Conservation (phyloP, 92 coral and sea anemone species). For the Hydrozoanthus gracilis region DNA sequence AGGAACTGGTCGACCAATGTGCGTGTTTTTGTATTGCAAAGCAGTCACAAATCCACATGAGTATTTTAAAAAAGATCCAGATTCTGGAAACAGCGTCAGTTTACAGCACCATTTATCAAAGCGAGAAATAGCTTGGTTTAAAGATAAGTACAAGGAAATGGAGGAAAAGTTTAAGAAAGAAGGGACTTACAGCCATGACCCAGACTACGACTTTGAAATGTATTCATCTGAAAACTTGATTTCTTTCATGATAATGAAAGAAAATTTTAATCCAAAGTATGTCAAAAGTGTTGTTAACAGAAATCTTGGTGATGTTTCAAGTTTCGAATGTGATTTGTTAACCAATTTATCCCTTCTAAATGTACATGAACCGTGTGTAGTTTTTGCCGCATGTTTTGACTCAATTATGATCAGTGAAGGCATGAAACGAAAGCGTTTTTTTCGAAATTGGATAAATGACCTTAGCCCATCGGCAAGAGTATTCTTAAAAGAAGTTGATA, state of each 20-base stretch:
- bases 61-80: neutral
- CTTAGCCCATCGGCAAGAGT: constrained; percentile 50
- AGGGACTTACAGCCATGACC: neutral
- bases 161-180: neutral
- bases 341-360: constrained; percentile 25
- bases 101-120: constrained; percentile 43
- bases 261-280: constrained; percentile 54
- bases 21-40: constrained; percentile 57
- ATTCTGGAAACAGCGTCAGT: constrained; percentile 9
- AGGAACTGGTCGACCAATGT: constrained; percentile 24
- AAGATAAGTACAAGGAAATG: constrained; percentile 42
- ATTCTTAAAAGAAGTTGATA: constrained; percentile 46
- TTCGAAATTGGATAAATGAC: constrained; percentile 56
- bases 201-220: constrained; percentile 47
- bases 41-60: constrained; percentile 32
- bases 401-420: constrained; percentile 40
- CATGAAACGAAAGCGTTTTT: constrained; percentile 17
- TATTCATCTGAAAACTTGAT: constrained; percentile 51
- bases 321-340: neutral
- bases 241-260: constrained; percentile 64
- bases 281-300: constrained; percentile 39
- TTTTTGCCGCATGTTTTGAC: constrained; percentile 29
- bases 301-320: constrained; percentile 25
- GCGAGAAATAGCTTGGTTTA: constrained; percentile 51
- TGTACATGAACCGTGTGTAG: constrained; percentile 14